Percentiles rank a stretch among this genome's conserved stretches.
Conservation (phyloP, 2,888 invertebrate genomes). For the Meta bourneti region DNA sequence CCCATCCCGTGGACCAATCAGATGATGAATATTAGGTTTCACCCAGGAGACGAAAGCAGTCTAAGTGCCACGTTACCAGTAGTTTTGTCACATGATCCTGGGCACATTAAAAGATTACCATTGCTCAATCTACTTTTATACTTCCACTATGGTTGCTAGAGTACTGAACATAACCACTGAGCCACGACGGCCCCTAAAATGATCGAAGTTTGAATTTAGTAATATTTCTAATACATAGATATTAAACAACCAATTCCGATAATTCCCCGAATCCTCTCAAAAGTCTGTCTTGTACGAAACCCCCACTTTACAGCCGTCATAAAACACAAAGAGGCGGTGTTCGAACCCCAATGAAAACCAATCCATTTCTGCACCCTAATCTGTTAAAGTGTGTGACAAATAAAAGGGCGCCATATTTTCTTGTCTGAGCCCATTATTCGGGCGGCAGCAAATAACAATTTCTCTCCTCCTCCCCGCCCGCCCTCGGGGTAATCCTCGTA, state of each 20-base stretch:
- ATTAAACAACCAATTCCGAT: not conserved
- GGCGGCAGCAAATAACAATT: constrained; percentile 50
- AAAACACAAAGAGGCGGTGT: not conserved
- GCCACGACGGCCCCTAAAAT: too few relatives aligned
- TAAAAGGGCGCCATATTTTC: constrained; percentile 54
- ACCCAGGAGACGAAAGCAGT: too few relatives aligned
- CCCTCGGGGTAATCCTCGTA: constrained; percentile 25
- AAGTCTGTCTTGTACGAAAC: not conserved
- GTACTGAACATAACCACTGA: too few relatives aligned
- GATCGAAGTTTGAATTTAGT: too few relatives aligned
- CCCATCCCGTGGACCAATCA: too few relatives aligned
- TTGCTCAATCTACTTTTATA: too few relatives aligned
- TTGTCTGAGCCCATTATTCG: constrained; percentile 37
- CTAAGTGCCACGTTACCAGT: too few relatives aligned
- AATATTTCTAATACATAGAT: too few relatives aligned
- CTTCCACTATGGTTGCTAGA: too few relatives aligned
- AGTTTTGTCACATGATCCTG: too few relatives aligned
- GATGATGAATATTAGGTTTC: too few relatives aligned
- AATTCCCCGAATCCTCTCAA: not conserved
- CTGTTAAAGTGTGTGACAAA: constrained; percentile 43
- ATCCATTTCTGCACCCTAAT: constrained; percentile 16
- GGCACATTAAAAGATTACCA: too few relatives aligned
- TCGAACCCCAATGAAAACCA: not conserved
- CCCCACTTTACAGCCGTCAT: not conserved
- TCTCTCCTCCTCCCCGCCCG: not conserved